phyloP scores from a whole-genome alignment of 1,140 invertebrate genomes.

The Acromyrmex echinatior region DNA sequence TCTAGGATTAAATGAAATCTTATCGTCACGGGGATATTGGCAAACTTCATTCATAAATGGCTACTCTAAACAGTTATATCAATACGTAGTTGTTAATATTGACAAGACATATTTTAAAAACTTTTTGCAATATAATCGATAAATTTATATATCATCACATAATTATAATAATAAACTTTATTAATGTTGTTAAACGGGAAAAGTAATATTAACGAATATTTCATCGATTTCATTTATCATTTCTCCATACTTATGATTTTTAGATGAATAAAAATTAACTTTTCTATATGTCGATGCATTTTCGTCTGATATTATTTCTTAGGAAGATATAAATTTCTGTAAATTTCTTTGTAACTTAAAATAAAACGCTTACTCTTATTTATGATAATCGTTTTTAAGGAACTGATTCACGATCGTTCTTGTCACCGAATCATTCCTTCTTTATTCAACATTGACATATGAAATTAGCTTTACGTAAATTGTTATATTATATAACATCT shows the following conservation, averaged over 20 bases:
- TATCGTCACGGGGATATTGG: slow-evolving; percentile 71
- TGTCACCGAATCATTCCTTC: slow-evolving; percentile 31
- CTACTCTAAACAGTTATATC: slow-evolving; percentile 56
- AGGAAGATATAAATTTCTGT: neutral
- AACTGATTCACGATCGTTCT: slow-evolving; percentile 67
- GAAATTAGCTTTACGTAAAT: neutral
- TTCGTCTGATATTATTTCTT: slow-evolving; percentile 7
- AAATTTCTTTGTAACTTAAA: slow-evolving; percentile 10
- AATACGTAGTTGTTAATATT: slow-evolving; percentile 60
- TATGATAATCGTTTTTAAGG: slow-evolving; percentile 45
- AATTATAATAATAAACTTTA: slow-evolving; percentile 40
- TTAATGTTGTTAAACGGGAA: neutral
- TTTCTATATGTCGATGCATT: neutral
- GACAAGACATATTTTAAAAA: slow-evolving; percentile 56
- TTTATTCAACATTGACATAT: neutral
- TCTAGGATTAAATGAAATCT: slow-evolving; percentile 11
- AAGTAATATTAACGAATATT: slow-evolving; percentile 28
- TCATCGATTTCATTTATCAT: neutral
- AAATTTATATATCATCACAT: slow-evolving; percentile 65
- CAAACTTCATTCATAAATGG: slow-evolving; percentile 66
- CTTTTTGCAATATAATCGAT: slow-evolving; percentile 69
- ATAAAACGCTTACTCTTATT: neutral
- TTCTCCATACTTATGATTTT: neutral
- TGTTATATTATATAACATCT: slow-evolving; percentile 12
- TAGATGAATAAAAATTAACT: neutral